Conservation (phyloP, 2,797 vertebrate species). For the Poliocrania exsul region DNA sequence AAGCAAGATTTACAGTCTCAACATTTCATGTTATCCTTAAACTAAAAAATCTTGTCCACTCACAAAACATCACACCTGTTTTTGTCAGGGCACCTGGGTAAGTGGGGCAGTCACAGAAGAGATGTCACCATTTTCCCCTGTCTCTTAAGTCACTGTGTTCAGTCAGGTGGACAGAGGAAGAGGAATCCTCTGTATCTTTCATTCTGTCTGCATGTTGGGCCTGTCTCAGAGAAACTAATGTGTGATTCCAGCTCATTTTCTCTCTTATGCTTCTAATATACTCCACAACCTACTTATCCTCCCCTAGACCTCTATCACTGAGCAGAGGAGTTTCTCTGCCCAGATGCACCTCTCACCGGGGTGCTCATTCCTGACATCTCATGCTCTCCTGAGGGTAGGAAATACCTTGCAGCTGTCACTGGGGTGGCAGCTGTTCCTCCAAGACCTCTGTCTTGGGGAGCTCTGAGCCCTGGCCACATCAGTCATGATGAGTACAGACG, state of each 20-base stretch:
- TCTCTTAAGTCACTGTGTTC: neutral
- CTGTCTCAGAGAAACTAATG: neutral
- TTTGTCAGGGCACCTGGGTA: fast-evolving
- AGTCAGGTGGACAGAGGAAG: neutral
- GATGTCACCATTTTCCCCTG: neutral
- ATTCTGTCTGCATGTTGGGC: neutral
- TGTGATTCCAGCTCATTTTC: neutral
- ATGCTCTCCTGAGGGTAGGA: neutral
- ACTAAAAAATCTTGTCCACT: fast-evolving
- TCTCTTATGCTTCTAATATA: neutral
- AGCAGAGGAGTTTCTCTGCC: neutral
- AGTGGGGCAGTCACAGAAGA: fast-evolving
- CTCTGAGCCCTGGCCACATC: neutral
- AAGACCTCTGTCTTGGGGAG: neutral
- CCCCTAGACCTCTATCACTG: neutral
- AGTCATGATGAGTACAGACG: too few species aligned
- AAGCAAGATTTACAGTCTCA: neutral
- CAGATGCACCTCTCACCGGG: neutral
- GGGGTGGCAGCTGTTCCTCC: neutral
- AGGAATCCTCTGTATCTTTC: neutral
- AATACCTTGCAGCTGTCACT: neutral
- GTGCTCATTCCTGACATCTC: neutral
- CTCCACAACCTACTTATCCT: neutral
- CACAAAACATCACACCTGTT: neutral
- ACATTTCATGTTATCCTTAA: neutral